A percentile compares a stretch with the other conserved stretches of the same genome.
These are phyloP conservation scores for Periophthalmodon schlosseri DNA, from an alignment of 2,113 vertebrate genomes.

Conservation along the genomic window DNA sequence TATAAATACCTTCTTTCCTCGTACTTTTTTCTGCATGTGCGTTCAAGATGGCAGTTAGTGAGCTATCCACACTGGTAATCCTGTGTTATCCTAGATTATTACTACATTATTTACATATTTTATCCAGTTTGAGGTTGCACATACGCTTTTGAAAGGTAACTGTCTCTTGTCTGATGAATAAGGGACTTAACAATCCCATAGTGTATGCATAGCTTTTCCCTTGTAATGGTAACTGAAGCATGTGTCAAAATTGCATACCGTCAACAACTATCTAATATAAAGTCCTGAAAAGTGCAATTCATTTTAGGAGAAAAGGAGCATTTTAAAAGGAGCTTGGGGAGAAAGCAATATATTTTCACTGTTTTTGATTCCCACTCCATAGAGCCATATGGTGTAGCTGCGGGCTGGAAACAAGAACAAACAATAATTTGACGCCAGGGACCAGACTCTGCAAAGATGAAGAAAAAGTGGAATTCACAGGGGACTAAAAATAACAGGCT, in stretches of 20 bases:
- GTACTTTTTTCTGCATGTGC: too few relatives aligned
- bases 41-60: too few relatives aligned
- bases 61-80: too few relatives aligned
- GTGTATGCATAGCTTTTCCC: background rate
- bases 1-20: too few relatives aligned
- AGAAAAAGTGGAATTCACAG: conserved; percentile 35
- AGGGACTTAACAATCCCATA: too few relatives aligned
- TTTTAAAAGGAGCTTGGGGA: conserved; percentile 9
- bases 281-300: conserved; percentile 14
- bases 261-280: background rate
- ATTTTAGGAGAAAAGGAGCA: conserved; percentile 13
- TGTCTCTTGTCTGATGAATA: too few relatives aligned
- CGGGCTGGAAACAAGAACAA: conserved; percentile 64
- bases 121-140: too few relatives aligned
- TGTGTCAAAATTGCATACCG: background rate
- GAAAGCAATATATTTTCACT: conserved; percentile 58
- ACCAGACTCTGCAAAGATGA: conserved; percentile 31
- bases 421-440: conserved; percentile 65
- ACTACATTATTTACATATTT: too few relatives aligned
- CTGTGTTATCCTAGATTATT: too few relatives aligned
- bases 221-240: background rate
- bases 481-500: background rate
- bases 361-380: conserved; percentile 55
- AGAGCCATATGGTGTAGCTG: conserved; percentile 61
- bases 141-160: too few relatives aligned